phyloP scores from a whole-genome alignment of 92 coral and sea anemone genomes.

The Heliopora coerulea region DNA sequence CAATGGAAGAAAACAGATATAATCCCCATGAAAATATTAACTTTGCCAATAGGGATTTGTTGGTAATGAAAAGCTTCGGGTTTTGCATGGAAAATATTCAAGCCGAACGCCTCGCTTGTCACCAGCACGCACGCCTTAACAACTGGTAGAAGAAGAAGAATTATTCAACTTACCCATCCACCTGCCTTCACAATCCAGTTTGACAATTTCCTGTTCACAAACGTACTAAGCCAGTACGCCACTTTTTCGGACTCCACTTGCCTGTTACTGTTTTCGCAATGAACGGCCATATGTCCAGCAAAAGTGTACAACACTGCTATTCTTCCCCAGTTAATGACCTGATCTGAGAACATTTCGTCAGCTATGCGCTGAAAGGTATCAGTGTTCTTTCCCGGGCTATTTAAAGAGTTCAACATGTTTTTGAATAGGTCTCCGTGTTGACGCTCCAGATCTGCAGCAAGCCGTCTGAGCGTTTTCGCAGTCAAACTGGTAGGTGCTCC shows the following conservation, averaged over 20 bases:
- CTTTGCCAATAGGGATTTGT: neutral
- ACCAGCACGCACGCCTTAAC: no score
- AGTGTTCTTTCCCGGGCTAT: slow-evolving; percentile 50
- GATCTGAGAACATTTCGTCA: slow-evolving; percentile 69
- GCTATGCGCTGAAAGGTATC: slow-evolving; percentile 60
- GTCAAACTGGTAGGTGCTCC: slow-evolving; percentile 36
- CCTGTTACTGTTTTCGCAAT: slow-evolving; percentile 56
- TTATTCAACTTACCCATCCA: slow-evolving; percentile 80
- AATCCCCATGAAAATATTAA: neutral
- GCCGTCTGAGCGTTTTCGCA: slow-evolving; percentile 62
- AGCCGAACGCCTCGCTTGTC: no score
- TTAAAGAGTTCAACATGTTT: slow-evolving; percentile 71
- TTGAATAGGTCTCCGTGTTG: slow-evolving; percentile 73
- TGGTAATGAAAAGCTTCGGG: neutral
- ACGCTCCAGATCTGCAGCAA: slow-evolving; percentile 72
- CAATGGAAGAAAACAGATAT: neutral
- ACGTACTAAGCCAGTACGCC: slow-evolving; percentile 68
- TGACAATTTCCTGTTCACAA: slow-evolving; percentile 54
- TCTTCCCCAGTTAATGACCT: slow-evolving; percentile 88
- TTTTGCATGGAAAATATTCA: no score
- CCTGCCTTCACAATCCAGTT: slow-evolving; percentile 83
- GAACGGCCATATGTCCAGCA: slow-evolving; percentile 72
- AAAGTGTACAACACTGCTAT: slow-evolving; percentile 78
- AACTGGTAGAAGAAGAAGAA: neutral
- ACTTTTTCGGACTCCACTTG: slow-evolving; percentile 54